These are phyloP conservation scores for Bradypodion ventrale DNA, from an alignment of 2,797 vertebrate species.

Conservation along the genomic window DNA sequence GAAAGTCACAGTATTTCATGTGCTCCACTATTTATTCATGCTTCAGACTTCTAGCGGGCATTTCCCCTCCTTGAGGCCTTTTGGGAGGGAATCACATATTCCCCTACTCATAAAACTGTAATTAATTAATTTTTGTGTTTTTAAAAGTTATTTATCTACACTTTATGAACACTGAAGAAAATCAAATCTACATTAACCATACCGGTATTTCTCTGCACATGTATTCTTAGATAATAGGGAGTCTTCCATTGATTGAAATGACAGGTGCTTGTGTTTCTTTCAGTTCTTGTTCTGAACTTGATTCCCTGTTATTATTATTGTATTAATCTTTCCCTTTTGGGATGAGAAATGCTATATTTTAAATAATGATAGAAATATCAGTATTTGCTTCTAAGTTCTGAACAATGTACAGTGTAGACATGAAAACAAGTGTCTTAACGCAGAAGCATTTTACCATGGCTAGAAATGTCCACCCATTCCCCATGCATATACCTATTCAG, in stretches of 20 bases:
- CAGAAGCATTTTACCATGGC: conserved; percentile 54
- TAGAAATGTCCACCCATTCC: conserved; percentile 41
- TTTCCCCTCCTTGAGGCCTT: too few species aligned
- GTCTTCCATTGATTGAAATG: neutral
- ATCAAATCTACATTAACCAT: too few species aligned
- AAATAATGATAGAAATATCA: too few species aligned
- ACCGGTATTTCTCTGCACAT: neutral
- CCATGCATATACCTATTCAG: neutral
- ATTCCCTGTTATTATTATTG: conserved; percentile 43
- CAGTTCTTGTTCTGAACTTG: conserved; percentile 18
- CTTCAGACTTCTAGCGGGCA: too few species aligned
- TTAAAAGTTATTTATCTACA: too few species aligned
- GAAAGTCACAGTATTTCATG: too few species aligned
- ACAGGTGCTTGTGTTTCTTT: neutral
- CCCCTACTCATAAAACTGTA: too few species aligned
- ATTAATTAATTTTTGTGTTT: too few species aligned
- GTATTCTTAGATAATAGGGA: neutral
- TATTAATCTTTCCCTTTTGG: conserved; percentile 60
- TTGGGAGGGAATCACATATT: too few species aligned
- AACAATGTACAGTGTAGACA: conserved; percentile 58
- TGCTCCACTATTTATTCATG: too few species aligned
- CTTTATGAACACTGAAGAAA: too few species aligned
- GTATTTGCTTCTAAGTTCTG: too few species aligned
- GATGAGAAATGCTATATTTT: conserved; percentile 58
- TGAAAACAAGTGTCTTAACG: conserved; percentile 61